Percentiles rank a stretch among this genome's conserved stretches.
phyloP scores from a whole-genome alignment of 2,797 vertebrate species.

The Enteromius thamalakanensis region DNA sequence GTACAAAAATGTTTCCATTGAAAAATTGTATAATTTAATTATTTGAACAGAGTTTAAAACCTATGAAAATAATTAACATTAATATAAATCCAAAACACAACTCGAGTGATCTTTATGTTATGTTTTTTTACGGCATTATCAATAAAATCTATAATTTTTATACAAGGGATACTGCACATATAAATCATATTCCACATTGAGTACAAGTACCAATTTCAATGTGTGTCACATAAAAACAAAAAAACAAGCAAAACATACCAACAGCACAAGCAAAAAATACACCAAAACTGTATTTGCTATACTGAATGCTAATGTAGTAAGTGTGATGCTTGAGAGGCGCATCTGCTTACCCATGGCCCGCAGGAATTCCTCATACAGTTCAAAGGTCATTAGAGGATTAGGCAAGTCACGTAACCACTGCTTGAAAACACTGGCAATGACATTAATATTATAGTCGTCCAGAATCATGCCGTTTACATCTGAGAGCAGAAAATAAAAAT shows the following conservation, averaged over 20 bases:
- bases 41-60: neutral
- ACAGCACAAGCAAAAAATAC: neutral
- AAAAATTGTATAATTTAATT: neutral
- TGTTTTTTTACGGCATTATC: neutral
- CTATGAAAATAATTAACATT: neutral
- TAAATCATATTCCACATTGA: neutral
- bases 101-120: neutral
- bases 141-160: neutral
- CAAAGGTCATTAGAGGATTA: constrained; percentile 97
- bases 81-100: neutral
- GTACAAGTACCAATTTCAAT: neutral
- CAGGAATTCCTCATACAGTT: constrained; percentile 97
- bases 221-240: too few species aligned
- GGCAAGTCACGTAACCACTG: constrained; percentile 98
- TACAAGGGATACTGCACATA: too few species aligned
- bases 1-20: neutral
- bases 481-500: constrained; percentile 62
- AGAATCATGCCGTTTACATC: constrained; percentile 91
- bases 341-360: constrained; percentile 89
- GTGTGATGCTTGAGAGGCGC: neutral
- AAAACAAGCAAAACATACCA: neutral
- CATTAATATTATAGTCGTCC: constrained; percentile 98
- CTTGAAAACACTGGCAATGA: constrained; percentile 97
- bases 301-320: neutral
- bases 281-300: too few species aligned